Evolutionary conservation across 2,888 invertebrate species (phyloP).

Genomic region (Ptychoptera albimana): DNA sequence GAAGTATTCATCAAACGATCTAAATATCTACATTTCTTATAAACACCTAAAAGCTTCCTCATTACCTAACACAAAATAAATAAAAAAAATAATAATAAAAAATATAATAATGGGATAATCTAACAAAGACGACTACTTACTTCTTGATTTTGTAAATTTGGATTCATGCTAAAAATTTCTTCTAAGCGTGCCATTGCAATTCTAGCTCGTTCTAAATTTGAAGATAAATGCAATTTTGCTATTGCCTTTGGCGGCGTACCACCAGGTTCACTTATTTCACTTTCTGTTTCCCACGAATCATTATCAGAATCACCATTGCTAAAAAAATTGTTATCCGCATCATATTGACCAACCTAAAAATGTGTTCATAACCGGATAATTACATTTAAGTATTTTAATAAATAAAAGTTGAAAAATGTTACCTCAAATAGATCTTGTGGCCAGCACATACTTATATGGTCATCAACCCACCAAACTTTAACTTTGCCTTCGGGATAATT

Average conservation of each 20-base stretch:
- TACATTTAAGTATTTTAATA: background rate
- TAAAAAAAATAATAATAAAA: too few species aligned
- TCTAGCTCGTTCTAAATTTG: conserved; percentile 61
- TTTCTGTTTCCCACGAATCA: conserved; percentile 75
- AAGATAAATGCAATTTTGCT: conserved; percentile 48
- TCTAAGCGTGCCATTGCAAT: conserved; percentile 59
- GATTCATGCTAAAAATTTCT: conserved; percentile 64
- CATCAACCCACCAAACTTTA: conserved; percentile 86
- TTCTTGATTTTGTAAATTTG: conserved; percentile 56
- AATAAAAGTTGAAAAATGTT: too few species aligned
- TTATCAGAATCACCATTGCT: conserved; percentile 51
- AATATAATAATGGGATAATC: too few species aligned
- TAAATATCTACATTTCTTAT: conserved; percentile 73
- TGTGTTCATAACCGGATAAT: background rate
- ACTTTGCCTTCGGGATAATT: conserved; percentile 75
- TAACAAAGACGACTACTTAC: too few species aligned
- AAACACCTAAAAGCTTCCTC: conserved; percentile 62
- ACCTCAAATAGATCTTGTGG: conserved; percentile 78
- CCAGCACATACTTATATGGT: conserved; percentile 73
- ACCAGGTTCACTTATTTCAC: conserved; percentile 32
- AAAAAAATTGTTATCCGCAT: conserved; percentile 62
- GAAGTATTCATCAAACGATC: conserved; percentile 74
- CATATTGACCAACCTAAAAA: conserved; percentile 49
- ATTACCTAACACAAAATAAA: conserved; percentile 36
- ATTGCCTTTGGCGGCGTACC: conserved; percentile 24